These are phyloP conservation scores for Drosophila peninsularis DNA, from an alignment of 2,888 invertebrate genomes.

Conservation along the genomic window DNA sequence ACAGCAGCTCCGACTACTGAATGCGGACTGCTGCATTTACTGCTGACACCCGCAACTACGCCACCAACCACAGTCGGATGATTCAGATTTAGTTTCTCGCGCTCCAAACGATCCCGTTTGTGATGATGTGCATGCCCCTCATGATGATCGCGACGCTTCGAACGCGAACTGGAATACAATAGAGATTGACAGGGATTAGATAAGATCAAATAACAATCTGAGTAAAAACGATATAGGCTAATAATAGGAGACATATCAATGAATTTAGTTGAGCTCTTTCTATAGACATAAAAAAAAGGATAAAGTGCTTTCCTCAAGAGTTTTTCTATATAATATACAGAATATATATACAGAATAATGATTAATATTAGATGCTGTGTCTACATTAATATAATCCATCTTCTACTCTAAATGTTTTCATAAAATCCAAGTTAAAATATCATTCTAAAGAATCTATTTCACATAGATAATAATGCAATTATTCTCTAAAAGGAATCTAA, in stretches of 20 bases:
- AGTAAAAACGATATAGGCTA: neutral
- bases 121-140: constrained; percentile 74
- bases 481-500: no score
- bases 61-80: constrained; percentile 51
- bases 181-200: neutral
- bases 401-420: neutral
- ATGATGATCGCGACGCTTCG: constrained; percentile 82
- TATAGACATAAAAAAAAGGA: no score
- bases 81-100: constrained; percentile 74
- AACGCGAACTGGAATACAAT: constrained; percentile 66
- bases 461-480: no score
- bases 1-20: constrained; percentile 35
- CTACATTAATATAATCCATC: neutral
- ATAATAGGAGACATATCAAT: no score
- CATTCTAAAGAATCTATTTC: neutral
- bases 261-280: neutral
- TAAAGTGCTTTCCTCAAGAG: no score
- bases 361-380: neutral
- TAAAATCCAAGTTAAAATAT: neutral
- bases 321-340: no score
- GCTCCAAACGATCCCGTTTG: constrained; percentile 81
- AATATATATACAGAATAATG: no score
- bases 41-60: constrained; percentile 41
- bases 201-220: neutral
- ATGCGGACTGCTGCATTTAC: constrained; percentile 78